These are phyloP conservation scores for Eurytemora carolleeae DNA, from an alignment of 1,140 invertebrate species.

Conservation along the genomic window DNA sequence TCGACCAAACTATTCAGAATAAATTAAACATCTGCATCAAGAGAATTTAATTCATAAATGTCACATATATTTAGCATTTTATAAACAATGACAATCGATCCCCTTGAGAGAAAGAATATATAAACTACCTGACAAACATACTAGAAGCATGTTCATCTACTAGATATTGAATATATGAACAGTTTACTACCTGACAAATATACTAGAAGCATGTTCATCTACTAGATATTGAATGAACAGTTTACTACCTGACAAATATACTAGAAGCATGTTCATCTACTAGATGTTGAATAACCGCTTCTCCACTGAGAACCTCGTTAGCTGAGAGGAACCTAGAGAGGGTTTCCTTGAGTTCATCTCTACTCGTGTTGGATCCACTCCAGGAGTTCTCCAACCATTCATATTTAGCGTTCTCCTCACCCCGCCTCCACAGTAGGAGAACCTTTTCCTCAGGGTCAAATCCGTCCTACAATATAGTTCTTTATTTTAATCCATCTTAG, in stretches of 20 bases:
- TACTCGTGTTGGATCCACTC: constrained; percentile 44
- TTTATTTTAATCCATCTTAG: no score
- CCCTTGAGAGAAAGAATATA: no score
- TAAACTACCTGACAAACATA: constrained; percentile 32
- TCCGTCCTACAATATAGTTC: neutral
- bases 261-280: constrained; percentile 51
- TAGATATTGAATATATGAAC: constrained; percentile 30
- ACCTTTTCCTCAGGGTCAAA: constrained; percentile 27
- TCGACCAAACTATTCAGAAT: no score
- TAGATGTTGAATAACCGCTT: constrained; percentile 32
- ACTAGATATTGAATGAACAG: constrained; percentile 32
- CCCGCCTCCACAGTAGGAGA: constrained; percentile 71
- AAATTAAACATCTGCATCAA: no score
- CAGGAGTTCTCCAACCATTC: constrained; percentile 58
- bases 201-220: constrained; percentile 49
- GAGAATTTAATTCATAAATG: no score
- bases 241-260: constrained; percentile 29
- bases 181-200: constrained; percentile 29
- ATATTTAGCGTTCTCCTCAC: constrained; percentile 62
- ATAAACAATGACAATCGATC: no score
- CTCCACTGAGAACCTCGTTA: constrained; percentile 33
- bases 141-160: constrained; percentile 51
- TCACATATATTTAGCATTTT: no score
- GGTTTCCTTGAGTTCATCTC: constrained; percentile 44
- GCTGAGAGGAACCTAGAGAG: constrained; percentile 46